phyloP scores from a whole-genome alignment of 64 coral and sea anemone genomes.

The Anthopleura sola region DNA sequence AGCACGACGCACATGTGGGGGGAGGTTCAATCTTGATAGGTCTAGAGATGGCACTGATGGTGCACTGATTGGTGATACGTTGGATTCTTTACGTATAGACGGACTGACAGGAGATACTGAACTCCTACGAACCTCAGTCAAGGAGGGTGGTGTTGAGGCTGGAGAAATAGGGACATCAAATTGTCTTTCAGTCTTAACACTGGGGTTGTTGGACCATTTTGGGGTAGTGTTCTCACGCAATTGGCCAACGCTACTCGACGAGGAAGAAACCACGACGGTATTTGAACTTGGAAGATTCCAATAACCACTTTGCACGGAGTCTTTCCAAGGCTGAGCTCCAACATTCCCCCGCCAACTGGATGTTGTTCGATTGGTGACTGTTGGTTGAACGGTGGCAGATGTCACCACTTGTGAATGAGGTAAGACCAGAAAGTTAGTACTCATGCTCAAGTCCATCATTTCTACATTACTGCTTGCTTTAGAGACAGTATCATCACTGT shows the following conservation, averaged over 20 bases:
- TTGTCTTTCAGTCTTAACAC: background rate
- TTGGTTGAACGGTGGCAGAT: background rate
- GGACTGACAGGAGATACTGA: background rate
- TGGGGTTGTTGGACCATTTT: background rate
- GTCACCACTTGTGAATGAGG: constrained; percentile 38
- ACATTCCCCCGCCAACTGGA: background rate
- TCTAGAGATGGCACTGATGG: constrained; percentile 23
- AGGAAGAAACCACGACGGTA: background rate
- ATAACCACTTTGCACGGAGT: background rate
- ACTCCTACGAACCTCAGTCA: background rate
- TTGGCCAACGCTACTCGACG: background rate
- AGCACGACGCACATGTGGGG: constrained; percentile 40
- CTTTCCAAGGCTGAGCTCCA: background rate
- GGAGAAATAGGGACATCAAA: background rate
- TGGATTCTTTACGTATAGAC: background rate
- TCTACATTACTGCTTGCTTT: constrained; percentile 12
- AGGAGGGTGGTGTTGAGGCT: background rate
- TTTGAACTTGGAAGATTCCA: background rate
- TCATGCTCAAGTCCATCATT: constrained; percentile 61
- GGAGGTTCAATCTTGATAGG: constrained; percentile 45
- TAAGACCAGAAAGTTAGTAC: constrained; percentile 38
- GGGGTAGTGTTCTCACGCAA: background rate
- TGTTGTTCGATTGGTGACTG: constrained; percentile 6
- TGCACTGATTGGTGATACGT: background rate
- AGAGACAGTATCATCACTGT: background rate